These are phyloP conservation scores for Paracentrotus lividus DNA, from an alignment of 53 echinoderm and acorn worm genomes.

Conservation along the genomic window DNA sequence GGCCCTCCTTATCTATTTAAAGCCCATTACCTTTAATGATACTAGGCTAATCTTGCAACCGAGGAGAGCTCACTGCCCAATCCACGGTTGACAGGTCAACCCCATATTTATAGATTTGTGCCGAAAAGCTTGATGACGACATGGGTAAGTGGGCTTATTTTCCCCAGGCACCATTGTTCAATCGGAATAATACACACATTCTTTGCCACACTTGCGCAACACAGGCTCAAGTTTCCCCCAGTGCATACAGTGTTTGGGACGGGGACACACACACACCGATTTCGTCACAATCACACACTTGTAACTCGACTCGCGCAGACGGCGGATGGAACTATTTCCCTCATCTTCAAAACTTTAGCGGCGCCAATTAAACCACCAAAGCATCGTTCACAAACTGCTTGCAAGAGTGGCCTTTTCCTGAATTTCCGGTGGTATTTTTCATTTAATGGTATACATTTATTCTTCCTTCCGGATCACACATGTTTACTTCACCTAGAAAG, in stretches of 20 bases:
- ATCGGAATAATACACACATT: background rate
- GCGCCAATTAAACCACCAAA: background rate
- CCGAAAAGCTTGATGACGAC: background rate
- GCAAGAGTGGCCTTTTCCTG: background rate
- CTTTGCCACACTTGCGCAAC: constrained; percentile 3
- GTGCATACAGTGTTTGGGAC: too few relatives aligned
- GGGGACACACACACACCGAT: too few relatives aligned
- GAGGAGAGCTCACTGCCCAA: background rate
- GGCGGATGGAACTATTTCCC: background rate
- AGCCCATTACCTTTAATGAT: too few relatives aligned
- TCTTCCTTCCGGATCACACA: background rate
- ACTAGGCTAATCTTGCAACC: too few relatives aligned
- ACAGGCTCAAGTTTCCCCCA: background rate
- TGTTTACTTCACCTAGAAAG: background rate
- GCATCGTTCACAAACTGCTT: too few relatives aligned
- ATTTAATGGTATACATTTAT: background rate
- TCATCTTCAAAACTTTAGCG: constrained; percentile 7
- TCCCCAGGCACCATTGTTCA: background rate
- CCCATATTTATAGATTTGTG: background rate
- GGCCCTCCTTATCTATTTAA: too few relatives aligned
- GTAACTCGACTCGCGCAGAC: constrained; percentile 3
- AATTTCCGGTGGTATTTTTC: constrained; percentile 8
- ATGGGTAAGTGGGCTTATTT: background rate
- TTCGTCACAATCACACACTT: background rate
- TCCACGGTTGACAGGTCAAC: background rate